These are phyloP conservation scores for Pseudorectes ferrugineus DNA, from an alignment of 2,113 vertebrate species.

Conservation along the genomic window DNA sequence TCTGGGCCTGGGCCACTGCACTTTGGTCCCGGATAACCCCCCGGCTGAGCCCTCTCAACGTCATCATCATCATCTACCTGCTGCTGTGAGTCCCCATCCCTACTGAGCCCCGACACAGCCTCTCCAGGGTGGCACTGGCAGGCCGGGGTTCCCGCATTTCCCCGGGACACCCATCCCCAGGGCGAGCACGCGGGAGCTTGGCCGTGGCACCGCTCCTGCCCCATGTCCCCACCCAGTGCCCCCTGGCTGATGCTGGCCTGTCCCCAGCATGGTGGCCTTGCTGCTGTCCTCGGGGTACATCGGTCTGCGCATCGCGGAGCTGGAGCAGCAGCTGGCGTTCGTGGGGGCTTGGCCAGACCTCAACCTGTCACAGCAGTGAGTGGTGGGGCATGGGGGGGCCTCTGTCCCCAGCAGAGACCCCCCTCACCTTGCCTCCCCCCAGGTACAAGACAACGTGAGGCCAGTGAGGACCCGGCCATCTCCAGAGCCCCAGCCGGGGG, in stretches of 20 bases:
- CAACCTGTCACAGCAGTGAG: conserved; percentile 13
- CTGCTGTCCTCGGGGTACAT: conserved; percentile 86
- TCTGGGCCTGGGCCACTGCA: conserved; percentile 10
- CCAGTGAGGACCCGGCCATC: neutral
- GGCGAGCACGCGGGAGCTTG: accelerated
- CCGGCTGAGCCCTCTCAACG: conserved; percentile 66
- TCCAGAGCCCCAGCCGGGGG: neutral
- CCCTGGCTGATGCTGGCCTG: neutral
- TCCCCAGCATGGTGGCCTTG: conserved; percentile 76
- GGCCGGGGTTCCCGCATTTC: accelerated
- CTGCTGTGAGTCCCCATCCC: conserved; percentile 77
- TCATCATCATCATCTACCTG: conserved; percentile 79
- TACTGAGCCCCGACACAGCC: accelerated
- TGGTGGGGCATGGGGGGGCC: accelerated
- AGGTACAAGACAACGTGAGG: neutral
- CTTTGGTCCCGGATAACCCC: conserved; percentile 5
- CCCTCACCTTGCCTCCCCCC: neutral
- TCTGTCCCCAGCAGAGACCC: neutral
- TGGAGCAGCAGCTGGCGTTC: conserved; percentile 80
- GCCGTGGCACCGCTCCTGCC: accelerated
- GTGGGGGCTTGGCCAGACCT: conserved; percentile 72
- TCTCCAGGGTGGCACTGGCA: neutral
- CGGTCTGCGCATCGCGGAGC: conserved; percentile 77
- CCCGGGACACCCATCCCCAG: neutral
- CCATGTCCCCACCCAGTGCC: accelerated